A percentile compares a stretch with the other conserved stretches of the same genome.
These are phyloP conservation scores for Chouioia cunea DNA, from an alignment of 2,888 invertebrate genomes.

Conservation along the genomic window DNA sequence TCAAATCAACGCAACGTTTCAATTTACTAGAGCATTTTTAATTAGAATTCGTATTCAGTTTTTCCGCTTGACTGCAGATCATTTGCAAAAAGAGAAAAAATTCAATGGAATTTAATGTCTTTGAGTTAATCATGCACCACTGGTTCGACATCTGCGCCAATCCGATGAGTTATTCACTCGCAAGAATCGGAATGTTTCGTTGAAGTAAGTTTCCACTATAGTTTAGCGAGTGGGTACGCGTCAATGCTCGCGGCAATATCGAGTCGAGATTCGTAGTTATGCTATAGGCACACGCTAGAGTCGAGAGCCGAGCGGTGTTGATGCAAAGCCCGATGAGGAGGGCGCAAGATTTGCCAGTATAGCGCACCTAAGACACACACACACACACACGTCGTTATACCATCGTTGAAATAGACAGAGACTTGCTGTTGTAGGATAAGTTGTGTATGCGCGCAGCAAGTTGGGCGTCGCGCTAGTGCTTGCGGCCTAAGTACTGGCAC, in stretches of 20 bases:
- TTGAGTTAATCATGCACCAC: too few species aligned
- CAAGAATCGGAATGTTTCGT: too few species aligned
- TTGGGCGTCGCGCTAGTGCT: slow-evolving; percentile 15
- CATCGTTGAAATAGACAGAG: not conserved
- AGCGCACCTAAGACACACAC: too few species aligned
- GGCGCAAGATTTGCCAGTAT: not conserved
- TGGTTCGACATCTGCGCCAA: too few species aligned
- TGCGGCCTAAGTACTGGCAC: slow-evolving; percentile 32
- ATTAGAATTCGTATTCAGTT: too few species aligned
- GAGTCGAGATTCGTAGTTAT: not conserved
- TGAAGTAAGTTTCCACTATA: too few species aligned
- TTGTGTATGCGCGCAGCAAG: slow-evolving; percentile 26
- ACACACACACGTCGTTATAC: not conserved
- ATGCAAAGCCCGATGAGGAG: not conserved
- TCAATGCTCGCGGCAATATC: not conserved
- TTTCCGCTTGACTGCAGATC: too few species aligned
- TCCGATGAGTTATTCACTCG: too few species aligned
- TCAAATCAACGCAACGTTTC: too few species aligned
- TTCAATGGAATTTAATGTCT: too few species aligned
- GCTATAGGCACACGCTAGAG: not conserved
- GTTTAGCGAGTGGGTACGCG: not conserved
- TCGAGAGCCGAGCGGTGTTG: not conserved
- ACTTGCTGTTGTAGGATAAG: not conserved
- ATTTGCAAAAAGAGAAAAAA: too few species aligned
- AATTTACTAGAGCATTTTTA: too few species aligned